Conservation (phyloP, 2,113 vertebrate genomes). For the Eublepharis macularius region DNA sequence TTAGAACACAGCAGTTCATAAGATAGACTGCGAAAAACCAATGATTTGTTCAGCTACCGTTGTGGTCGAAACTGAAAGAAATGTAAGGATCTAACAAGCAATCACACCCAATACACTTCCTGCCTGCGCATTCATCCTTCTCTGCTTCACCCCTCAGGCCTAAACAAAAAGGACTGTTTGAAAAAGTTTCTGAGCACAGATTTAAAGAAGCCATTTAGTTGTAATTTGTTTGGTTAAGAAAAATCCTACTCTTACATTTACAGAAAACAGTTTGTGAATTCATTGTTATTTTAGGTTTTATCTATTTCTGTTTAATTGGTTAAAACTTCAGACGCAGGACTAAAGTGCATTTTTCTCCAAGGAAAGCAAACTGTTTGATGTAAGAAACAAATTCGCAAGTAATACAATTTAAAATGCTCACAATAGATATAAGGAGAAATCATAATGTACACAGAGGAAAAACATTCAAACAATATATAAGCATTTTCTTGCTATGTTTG, state of each 20-base stretch:
- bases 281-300: conserved; percentile 37
- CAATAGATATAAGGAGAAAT: too few relatives aligned
- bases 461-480: too few relatives aligned
- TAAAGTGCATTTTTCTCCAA: background rate
- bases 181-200: background rate
- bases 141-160: background rate
- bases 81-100: conserved; percentile 24
- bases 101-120: conserved; percentile 47
- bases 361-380: background rate
- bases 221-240: conserved; percentile 2
- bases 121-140: conserved; percentile 16
- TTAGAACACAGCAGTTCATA: background rate
- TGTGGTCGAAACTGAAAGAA: conserved; percentile 34
- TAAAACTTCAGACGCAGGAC: too few relatives aligned
- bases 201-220: conserved; percentile 6
- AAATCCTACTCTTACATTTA: background rate
- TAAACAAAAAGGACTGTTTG: too few relatives aligned
- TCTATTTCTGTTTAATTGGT: background rate
- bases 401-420: too few relatives aligned
- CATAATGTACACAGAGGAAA: too few relatives aligned
- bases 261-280: conserved; percentile 33
- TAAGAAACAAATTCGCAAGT: too few relatives aligned
- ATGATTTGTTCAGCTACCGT: background rate
- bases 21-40: background rate
- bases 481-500: too few relatives aligned